Evolutionary conservation across 1,140 invertebrate genomes (phyloP).

Genomic region (Tyrophagus putrescentiae): DNA sequence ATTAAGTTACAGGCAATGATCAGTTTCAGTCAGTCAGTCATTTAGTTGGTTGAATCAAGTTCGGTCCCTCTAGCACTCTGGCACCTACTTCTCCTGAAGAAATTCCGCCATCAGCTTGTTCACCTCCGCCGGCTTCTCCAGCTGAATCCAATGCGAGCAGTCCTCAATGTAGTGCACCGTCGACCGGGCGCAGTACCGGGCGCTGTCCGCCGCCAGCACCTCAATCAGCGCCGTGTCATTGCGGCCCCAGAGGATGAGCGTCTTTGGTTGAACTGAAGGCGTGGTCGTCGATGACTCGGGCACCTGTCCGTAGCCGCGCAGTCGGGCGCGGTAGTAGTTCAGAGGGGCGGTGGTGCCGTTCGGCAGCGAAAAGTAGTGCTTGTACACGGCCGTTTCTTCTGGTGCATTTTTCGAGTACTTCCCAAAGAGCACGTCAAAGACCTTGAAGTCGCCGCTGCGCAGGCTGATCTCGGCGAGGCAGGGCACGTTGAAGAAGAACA

Average conservation of each 20-base stretch:
- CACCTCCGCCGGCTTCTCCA: slow-evolving; percentile 50
- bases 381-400: slow-evolving; percentile 56
- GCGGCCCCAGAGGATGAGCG: slow-evolving; percentile 47
- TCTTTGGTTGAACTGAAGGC: slow-evolving; percentile 31
- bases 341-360: slow-evolving; percentile 58
- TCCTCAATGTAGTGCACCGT: slow-evolving; percentile 48
- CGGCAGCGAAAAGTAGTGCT: slow-evolving; percentile 53
- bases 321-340: slow-evolving; percentile 51
- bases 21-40: background rate
- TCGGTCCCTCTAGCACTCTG: background rate
- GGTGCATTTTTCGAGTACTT: slow-evolving; percentile 35
- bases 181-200: slow-evolving; percentile 47
- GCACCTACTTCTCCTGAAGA: slow-evolving; percentile 34
- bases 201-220: slow-evolving; percentile 47
- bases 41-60: too few species aligned
- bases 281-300: slow-evolving; percentile 31
- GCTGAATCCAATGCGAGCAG: slow-evolving; percentile 54
- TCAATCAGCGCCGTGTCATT: slow-evolving; percentile 46
- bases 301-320: background rate
- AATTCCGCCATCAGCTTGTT: slow-evolving; percentile 52
- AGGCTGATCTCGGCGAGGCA: slow-evolving; percentile 50
- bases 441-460: slow-evolving; percentile 45
- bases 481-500: slow-evolving; percentile 49
- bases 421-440: slow-evolving; percentile 44
- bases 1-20: background rate